Evolutionary conservation across 1,140 invertebrate genomes (phyloP), one percentile per base, ranked within the genome.

Genomic region (Musca domestica): DNA sequence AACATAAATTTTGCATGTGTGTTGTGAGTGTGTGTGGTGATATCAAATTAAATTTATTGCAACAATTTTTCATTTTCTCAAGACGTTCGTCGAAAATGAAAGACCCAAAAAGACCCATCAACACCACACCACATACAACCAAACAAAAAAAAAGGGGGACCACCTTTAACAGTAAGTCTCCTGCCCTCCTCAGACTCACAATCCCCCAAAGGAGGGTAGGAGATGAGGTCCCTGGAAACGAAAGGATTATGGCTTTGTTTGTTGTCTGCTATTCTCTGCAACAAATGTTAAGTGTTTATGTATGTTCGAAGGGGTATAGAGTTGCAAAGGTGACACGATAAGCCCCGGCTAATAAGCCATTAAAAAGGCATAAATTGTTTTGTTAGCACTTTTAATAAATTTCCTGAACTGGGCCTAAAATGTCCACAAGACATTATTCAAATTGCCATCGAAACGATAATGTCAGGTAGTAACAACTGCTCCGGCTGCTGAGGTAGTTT

Each of bases 361-460:
- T 61, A 61, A 61, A 61, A 61, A 61, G 34, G 27, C 56, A 61
- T 61, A 61, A 61, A 61, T 61, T 61, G 56, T 58, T 27, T 58
- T 58, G 54, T 58, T 58, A 58, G 25, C 54, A 58, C 54, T 58
- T 58, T 58, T 58, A 58, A 58, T 58, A 58, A 58, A 58, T 58
- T 58, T 58, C 27, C 22, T 27, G 4, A 41, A 10, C 34, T 12
- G 34, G 10, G 34, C 34, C 34, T 41, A 41, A 41, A 41, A 41
- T 41, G 34, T 41, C 34, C 34, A 41, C 34, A 41, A 41, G 34
- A 41, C 34, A 41, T 41, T 41, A 41, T 41, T 41, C 34, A 41
- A 7, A 41, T 41, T 12, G 34, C 4, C 4, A 41, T 41, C 6
- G 34, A 41, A 41, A 41, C 12, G 34, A 41, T 41, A 41, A 2